Conservation (phyloP, 2,888 invertebrate species). For the Cataglyphis albicans region DNA sequence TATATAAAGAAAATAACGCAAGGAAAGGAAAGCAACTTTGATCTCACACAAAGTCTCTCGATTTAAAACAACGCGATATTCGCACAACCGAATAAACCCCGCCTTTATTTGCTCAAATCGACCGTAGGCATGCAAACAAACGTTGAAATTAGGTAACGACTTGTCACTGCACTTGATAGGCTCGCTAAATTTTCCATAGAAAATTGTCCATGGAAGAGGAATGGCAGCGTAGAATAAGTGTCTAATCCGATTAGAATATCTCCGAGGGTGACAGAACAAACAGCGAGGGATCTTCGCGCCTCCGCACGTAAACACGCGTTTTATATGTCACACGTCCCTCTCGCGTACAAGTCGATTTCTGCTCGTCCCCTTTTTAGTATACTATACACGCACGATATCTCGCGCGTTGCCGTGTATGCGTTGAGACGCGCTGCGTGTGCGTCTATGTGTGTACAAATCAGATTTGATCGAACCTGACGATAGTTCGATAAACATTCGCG, state of each 20-base stretch:
- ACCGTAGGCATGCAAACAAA: constrained; percentile 21
- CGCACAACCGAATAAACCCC: neutral
- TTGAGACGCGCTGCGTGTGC: neutral
- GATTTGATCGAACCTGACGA: constrained; percentile 62
- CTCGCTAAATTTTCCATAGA: neutral
- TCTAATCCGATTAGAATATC: constrained; percentile 52
- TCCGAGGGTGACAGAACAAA: constrained; percentile 43
- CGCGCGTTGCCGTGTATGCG: constrained; percentile 6
- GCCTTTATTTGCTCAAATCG: constrained; percentile 39
- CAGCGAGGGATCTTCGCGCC: constrained; percentile 18
- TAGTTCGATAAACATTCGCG: constrained; percentile 54
- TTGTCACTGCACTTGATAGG: neutral
- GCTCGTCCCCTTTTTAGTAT: neutral
- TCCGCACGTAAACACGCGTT: constrained; percentile 16
- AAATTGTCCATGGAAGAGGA: neutral
- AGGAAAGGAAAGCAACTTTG: neutral
- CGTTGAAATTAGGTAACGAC: constrained; percentile 35
- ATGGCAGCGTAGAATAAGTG: constrained; percentile 7
- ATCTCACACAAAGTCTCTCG: neutral
- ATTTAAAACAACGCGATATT: neutral
- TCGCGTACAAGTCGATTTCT: neutral
- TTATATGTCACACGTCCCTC: constrained; percentile 18
- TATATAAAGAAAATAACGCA: neutral
- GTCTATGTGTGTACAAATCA: constrained; percentile 54
- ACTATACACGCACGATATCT: constrained; percentile 22